Evolutionary conservation across 2,888 invertebrate species (phyloP), one percentile per base, ranked within the genome.

Genomic region (Orchesella flavescens): DNA sequence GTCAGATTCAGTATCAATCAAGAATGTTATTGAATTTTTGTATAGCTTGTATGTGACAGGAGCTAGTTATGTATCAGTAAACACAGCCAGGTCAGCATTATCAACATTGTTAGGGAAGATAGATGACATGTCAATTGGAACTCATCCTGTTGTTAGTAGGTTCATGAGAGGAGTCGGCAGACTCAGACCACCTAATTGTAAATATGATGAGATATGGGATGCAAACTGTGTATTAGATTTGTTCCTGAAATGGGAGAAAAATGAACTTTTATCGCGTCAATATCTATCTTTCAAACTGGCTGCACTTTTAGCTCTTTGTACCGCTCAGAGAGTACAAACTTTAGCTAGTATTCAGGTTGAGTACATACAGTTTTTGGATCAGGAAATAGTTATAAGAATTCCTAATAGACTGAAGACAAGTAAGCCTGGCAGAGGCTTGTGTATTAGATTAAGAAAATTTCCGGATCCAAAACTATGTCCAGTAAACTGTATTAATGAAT

Each of bases 151-250:
- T 1, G 63, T 85, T 10, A 9, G 44, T 12, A 15, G 85, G 19
- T 82, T 82, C 49, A 17, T 84, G n/a, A 77, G 78, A 43, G 86
- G 82, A 3, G 63, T 84, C 5, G 63, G 57, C 13, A 74, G 66
- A 55, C 13, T 34, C 9, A 13, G 77, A 23, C 84, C n/a, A n/a
- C n/a, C n/a, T n/a, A n/a, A n/a, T n/a, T n/a, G n/a, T n/a, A n/a
- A n/a, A n/a, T n/a, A n/a, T 34, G 17, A 53, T 43, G 19, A 34
- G 0, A 76, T 72, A 17, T 86, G 84, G 86, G 79, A 84, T 71
- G 59, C 73, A 0, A 24, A 53, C 12, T 10, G 24, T 10, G 66
- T 86, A 1, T 44, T 86, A 13, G 10, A 74, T 19, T 66, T 49
- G 2, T 43, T 84, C 1, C 13, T 12, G 34, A 57, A 17, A 0